Percentiles rank a stretch among this genome's conserved stretches.
These are phyloP conservation scores for Rhabdophis nuchalis DNA, from an alignment of 2,797 vertebrate species.

Conservation along the genomic window DNA sequence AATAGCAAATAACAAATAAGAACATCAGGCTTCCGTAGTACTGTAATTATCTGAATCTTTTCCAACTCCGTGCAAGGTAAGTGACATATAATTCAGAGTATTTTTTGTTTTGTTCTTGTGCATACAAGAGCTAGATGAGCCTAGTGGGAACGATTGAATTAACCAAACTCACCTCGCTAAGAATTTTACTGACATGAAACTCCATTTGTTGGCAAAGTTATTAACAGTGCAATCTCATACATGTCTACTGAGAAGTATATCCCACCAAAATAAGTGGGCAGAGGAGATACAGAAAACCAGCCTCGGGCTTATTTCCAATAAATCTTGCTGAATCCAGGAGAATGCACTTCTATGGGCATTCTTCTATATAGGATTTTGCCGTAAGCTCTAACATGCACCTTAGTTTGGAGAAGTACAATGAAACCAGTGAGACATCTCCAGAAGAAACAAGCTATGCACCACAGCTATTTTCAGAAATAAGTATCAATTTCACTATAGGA, in stretches of 20 bases:
- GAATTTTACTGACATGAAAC: neutral
- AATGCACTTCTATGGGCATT: neutral
- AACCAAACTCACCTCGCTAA: neutral
- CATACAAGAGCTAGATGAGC: neutral
- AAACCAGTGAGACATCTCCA: neutral
- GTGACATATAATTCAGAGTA: neutral
- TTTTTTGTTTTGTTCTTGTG: neutral
- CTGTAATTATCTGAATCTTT: constrained; percentile 15
- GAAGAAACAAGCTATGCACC: neutral
- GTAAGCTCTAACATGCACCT: neutral
- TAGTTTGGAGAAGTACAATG: neutral
- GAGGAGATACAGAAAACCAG: neutral
- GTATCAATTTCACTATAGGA: neutral
- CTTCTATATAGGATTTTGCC: neutral
- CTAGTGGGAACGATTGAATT: neutral
- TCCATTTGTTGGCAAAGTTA: neutral
- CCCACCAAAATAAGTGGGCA: neutral
- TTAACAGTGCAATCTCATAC: neutral
- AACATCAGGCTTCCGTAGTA: neutral
- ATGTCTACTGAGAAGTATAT: neutral
- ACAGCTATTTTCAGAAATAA: neutral
- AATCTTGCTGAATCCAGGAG: neutral
- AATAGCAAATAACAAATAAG: constrained; percentile 21
- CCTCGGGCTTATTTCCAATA: neutral
- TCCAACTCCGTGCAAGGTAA: neutral